Evolutionary conservation across 2,797 vertebrate species (phyloP), one percentile per base, ranked within the genome.

Genomic region (Acestrorhynchus altus): DNA sequence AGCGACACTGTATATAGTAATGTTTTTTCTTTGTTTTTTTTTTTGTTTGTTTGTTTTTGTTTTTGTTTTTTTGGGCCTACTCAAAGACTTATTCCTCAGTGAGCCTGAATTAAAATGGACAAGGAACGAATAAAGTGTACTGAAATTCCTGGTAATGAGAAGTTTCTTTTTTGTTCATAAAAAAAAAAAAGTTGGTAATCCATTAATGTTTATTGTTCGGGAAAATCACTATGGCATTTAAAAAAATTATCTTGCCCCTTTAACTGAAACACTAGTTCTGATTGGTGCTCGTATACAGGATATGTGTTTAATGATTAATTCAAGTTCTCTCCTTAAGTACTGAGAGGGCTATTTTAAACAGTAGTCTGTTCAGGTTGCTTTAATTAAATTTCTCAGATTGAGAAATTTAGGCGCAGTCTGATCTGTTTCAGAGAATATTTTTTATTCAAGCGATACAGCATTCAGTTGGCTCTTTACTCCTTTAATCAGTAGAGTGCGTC

Each of bases 51-150:
- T n/a, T n/a, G n/a, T n/a, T n/a, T n/a, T n/a, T n/a, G 31, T 35
- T 35, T 2, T 35, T 35, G 31, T 35, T 2, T 35, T 35, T 35
- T 35, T 35, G 31, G 31, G 31, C 31, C 74, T 83, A 54, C 20
- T 61, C 76, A 76, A 78, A 61, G 64, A 82, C 59, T 42, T 1
- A 57, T 15, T 56, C 8, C 10, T 4, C 13, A 42, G 63, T 77
- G 59, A 54, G 26, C 65, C 22, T 20, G 57, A 20, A 22, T 52
- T 16, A 59, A 59, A 77, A 72, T 75, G 24, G 51, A 47, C 42
- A 76, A 63, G 63, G n/a, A 56, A 76, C 42, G 66, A 93, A 92
- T 92, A 92, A 93, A 92, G 73, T 80, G 76, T 86, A 42, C 72
- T 83, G 74, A 81, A 83, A 81, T 63, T 70, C n/a, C 59, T 66